phyloP scores from a whole-genome alignment of 2,797 vertebrate species.

The Brotula barbata region DNA sequence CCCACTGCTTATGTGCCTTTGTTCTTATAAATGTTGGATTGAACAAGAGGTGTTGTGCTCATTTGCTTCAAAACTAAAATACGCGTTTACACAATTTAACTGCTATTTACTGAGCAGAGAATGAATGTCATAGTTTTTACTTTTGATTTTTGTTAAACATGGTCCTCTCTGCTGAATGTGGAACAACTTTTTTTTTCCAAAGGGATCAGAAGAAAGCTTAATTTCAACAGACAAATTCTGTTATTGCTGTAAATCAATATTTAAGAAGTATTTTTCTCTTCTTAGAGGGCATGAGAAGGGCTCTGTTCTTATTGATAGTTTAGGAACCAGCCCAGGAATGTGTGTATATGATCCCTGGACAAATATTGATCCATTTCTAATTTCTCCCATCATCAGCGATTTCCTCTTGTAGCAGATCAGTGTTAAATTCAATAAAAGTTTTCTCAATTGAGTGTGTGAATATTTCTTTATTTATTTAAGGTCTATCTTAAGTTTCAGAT shows the following conservation, averaged over 20 bases:
- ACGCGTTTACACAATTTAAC: conserved; percentile 34
- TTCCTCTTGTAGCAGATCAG: conserved; percentile 56
- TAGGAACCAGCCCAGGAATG: conserved; percentile 35
- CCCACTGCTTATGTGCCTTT: conserved; percentile 74
- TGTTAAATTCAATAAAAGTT: conserved; percentile 70
- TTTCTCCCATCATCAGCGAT: conserved; percentile 33
- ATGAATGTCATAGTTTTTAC: conserved; percentile 52
- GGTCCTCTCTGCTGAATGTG: conserved; percentile 41
- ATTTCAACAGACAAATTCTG: conserved; percentile 27
- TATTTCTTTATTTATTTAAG: neutral
- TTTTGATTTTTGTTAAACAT: conserved; percentile 24
- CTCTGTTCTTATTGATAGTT: conserved; percentile 16
- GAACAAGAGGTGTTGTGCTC: conserved; percentile 30
- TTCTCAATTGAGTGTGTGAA: conserved; percentile 41
- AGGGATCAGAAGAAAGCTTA: conserved; percentile 43
- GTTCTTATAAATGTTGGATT: conserved; percentile 26
- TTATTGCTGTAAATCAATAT: conserved; percentile 29
- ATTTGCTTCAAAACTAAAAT: conserved; percentile 37
- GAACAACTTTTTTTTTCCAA: conserved; percentile 40
- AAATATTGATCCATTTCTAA: conserved; percentile 23
- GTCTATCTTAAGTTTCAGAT: too few species aligned
- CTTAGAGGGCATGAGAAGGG: conserved; percentile 31
- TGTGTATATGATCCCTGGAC: conserved; percentile 43
- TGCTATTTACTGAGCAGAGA: conserved; percentile 44
- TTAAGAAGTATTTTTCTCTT: conserved; percentile 35